phyloP scores from a whole-genome alignment of 2,113 vertebrate species.

The Psophia crepitans region DNA sequence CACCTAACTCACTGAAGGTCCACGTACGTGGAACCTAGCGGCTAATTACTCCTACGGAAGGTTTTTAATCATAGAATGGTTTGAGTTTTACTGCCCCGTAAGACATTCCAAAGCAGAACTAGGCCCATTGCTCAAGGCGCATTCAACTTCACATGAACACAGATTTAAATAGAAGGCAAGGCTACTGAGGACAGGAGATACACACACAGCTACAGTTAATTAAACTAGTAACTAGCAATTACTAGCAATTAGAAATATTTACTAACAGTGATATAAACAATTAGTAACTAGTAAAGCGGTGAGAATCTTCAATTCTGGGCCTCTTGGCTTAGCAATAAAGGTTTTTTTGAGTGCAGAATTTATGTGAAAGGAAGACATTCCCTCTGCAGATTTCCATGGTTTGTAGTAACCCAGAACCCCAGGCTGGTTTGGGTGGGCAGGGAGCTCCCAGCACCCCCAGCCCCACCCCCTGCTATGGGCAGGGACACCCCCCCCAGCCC shows the following conservation, averaged over 20 bases:
- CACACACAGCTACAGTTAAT: not conserved
- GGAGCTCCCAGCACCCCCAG: too few relatives aligned
- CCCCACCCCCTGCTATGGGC: too few relatives aligned
- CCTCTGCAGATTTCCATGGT: not conserved
- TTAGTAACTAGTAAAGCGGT: not conserved
- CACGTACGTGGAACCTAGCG: accelerated
- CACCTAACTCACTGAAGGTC: not conserved
- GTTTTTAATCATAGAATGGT: too few relatives aligned
- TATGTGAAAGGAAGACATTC: accelerated
- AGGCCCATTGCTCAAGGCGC: not conserved
- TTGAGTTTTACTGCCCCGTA: too few relatives aligned
- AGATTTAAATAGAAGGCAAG: not conserved
- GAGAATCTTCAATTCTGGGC: not conserved
- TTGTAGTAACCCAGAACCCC: not conserved
- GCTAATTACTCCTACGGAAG: accelerated
- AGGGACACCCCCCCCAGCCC: too few relatives aligned
- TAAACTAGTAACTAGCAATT: not conserved
- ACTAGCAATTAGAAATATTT: not conserved
- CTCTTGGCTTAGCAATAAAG: not conserved
- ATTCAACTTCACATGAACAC: not conserved
- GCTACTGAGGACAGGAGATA: not conserved
- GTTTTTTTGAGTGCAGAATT: not conserved
- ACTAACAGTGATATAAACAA: not conserved
- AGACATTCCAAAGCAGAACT: not conserved
- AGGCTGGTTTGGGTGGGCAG: too few relatives aligned